A percentile compares a stretch with the other conserved stretches of the same genome.
Evolutionary conservation across 2,888 invertebrate genomes (phyloP).

Genomic region (Eupeodes latifasciatus): DNA sequence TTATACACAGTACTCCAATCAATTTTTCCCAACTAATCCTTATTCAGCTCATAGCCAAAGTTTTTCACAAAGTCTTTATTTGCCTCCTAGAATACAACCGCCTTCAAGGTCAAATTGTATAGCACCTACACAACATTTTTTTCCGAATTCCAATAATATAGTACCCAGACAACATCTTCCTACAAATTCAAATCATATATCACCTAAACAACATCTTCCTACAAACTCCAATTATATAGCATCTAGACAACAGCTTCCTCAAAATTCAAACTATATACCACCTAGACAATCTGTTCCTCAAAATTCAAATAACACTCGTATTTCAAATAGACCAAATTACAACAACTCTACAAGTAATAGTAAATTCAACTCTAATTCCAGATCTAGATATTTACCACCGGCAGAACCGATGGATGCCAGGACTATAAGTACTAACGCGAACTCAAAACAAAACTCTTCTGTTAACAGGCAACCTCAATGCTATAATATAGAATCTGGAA

Average conservation of each 20-base stretch:
- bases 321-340: background rate
- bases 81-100: background rate
- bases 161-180: background rate
- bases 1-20: background rate
- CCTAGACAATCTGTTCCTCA: background rate
- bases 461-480: background rate
- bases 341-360: background rate
- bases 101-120: background rate
- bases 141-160: background rate
- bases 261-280: background rate
- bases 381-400: background rate
- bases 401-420: conserved; percentile 31
- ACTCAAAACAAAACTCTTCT: conserved; percentile 3
- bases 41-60: background rate
- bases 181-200: background rate
- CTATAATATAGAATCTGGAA: conserved; percentile 10
- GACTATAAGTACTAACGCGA: conserved; percentile 19
- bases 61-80: background rate
- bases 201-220: background rate
- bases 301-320: conserved; percentile 2
- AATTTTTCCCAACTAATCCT: background rate
- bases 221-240: too few relatives aligned
- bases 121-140: background rate
- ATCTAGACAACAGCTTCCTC: background rate
- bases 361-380: background rate